phyloP scores from a whole-genome alignment of 2,888 invertebrate species.

The Beris morrisii region DNA sequence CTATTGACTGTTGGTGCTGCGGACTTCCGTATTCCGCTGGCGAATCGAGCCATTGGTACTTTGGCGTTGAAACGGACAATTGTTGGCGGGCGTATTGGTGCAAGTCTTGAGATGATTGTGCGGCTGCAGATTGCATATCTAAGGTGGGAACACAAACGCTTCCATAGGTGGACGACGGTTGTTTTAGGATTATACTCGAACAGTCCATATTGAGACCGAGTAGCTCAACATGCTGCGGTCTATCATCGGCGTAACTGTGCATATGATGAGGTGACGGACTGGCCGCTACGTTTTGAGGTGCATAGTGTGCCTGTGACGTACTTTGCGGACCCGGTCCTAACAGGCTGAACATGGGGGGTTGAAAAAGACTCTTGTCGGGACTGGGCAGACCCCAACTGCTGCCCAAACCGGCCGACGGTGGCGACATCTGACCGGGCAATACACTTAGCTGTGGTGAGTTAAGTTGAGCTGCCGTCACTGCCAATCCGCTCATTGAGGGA shows the following conservation, averaged over 20 bases:
- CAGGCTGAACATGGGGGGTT: slow-evolving; percentile 66
- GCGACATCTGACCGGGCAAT: slow-evolving; percentile 59
- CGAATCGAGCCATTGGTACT: slow-evolving; percentile 70
- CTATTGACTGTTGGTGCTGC: slow-evolving; percentile 58
- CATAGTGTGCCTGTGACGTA: slow-evolving; percentile 61
- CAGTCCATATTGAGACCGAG: slow-evolving; percentile 66
- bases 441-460: slow-evolving; percentile 54
- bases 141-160: slow-evolving; percentile 61
- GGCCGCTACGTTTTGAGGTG: slow-evolving; percentile 56
- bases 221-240: slow-evolving; percentile 61
- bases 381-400: slow-evolving; percentile 75
- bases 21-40: slow-evolving; percentile 59
- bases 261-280: slow-evolving; percentile 53
- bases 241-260: slow-evolving; percentile 55
- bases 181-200: slow-evolving; percentile 61
- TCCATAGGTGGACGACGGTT: slow-evolving; percentile 64
- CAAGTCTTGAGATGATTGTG: slow-evolving; percentile 57
- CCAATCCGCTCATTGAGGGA: slow-evolving; percentile 52
- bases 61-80: slow-evolving; percentile 58
- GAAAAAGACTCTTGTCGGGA: slow-evolving; percentile 66
- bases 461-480: slow-evolving; percentile 46
- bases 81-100: slow-evolving; percentile 60
- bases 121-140: slow-evolving; percentile 55
- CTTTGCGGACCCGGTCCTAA: slow-evolving; percentile 63
- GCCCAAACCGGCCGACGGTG: slow-evolving; percentile 62